Conservation (phyloP, 2,888 invertebrate genomes). For the Ophraella communa region DNA sequence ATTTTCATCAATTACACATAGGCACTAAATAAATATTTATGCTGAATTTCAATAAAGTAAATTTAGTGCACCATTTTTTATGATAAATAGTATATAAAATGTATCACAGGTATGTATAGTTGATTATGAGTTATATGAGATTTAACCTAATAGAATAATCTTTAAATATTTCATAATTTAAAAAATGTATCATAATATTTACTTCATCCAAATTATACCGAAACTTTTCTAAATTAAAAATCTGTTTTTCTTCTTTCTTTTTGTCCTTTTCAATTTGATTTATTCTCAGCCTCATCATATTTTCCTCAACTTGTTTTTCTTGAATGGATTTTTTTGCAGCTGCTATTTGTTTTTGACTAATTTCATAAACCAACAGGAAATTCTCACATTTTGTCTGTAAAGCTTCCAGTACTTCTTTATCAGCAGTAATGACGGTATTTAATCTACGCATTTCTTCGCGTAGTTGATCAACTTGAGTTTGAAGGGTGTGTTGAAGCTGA, state of each 20-base stretch:
- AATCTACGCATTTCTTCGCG: conserved; percentile 67
- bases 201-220: conserved; percentile 75
- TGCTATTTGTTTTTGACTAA: conserved; percentile 65
- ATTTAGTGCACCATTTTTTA: no score
- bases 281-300: conserved; percentile 71
- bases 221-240: conserved; percentile 73
- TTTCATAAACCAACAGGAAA: conserved; percentile 64
- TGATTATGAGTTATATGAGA: no score
- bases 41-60: no score
- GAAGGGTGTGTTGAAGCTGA: conserved; percentile 52
- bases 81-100: no score
- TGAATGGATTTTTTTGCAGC: conserved; percentile 61
- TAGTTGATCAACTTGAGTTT: conserved; percentile 63
- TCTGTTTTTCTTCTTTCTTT: conserved; percentile 68
- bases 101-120: no score
- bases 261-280: conserved; percentile 71
- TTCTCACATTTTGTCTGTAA: conserved; percentile 64
- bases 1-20: no score
- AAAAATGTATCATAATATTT: no score
- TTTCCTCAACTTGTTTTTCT: conserved; percentile 69
- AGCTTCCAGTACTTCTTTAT: conserved; percentile 49
- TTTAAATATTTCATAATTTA: not conserved
- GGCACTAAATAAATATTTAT: no score
- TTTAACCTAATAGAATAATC: no score
- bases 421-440: conserved; percentile 59